phyloP scores from a whole-genome alignment of 1,140 invertebrate species.

The Antheraea pernyi region DNA sequence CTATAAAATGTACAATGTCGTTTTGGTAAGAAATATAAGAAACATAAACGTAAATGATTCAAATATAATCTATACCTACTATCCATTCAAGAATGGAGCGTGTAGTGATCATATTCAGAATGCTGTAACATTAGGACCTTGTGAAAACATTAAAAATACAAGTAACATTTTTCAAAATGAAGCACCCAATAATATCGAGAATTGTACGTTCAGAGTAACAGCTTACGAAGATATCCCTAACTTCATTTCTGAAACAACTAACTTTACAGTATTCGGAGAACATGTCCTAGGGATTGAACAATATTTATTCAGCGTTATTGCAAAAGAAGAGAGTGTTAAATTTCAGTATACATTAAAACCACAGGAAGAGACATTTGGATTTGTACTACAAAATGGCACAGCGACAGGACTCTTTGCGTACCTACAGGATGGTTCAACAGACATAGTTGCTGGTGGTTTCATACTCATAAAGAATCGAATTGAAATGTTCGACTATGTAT shows the following conservation, averaged over 20 bases:
- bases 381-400: slow-evolving; percentile 40
- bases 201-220: slow-evolving; percentile 38
- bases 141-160: slow-evolving; percentile 18
- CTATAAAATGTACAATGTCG: slow-evolving; percentile 31
- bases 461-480: slow-evolving; percentile 38
- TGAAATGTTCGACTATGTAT: slow-evolving; percentile 41
- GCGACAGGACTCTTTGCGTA: slow-evolving; percentile 34
- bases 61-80: slow-evolving; percentile 33
- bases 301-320: slow-evolving; percentile 36
- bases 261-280: slow-evolving; percentile 27
- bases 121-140: slow-evolving; percentile 28
- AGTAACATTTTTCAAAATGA: slow-evolving; percentile 27
- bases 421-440: slow-evolving; percentile 30
- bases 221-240: slow-evolving; percentile 36
- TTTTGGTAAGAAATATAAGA: slow-evolving; percentile 25
- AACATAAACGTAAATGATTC: too few relatives aligned
- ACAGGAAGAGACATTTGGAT: slow-evolving; percentile 23
- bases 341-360: slow-evolving; percentile 22
- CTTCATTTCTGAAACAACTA: slow-evolving; percentile 29
- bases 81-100: slow-evolving; percentile 30
- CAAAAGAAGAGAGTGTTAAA: slow-evolving; percentile 24
- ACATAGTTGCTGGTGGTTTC: slow-evolving; percentile 36
- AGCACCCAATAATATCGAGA: slow-evolving; percentile 16
- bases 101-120: slow-evolving; percentile 32
- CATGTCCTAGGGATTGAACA: slow-evolving; percentile 39